Conservation (phyloP, 2,888 invertebrate species). For the Xanthostigma xanthostigma region DNA sequence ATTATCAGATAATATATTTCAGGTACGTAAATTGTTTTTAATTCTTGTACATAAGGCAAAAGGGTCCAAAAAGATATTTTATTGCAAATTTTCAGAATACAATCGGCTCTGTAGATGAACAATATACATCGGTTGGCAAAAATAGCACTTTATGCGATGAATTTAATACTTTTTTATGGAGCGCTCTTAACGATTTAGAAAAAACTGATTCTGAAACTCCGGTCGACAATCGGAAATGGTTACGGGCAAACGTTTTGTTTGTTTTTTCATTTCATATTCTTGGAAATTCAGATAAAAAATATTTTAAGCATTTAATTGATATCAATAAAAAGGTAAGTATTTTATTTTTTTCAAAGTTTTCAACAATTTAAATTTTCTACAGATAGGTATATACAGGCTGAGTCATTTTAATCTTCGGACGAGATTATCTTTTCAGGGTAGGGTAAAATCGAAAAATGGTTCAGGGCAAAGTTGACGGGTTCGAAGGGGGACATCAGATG, state of each 20-base stretch:
- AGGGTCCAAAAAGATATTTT: constrained; percentile 1
- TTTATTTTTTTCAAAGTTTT: neutral
- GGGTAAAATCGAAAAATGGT: too few relatives aligned
- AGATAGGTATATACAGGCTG: too few relatives aligned
- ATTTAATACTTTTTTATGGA: constrained; percentile 48
- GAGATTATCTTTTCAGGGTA: too few relatives aligned
- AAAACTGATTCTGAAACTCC: constrained; percentile 29
- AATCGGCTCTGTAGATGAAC: constrained; percentile 23
- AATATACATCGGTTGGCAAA: constrained; percentile 21
- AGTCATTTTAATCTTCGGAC: too few relatives aligned
- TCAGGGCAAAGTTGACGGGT: too few relatives aligned
- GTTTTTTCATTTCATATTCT: constrained; percentile 57
- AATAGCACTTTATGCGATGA: constrained; percentile 34
- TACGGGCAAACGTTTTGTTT: constrained; percentile 50
- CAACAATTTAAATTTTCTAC: too few relatives aligned
- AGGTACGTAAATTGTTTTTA: constrained; percentile 26
- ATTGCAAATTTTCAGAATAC: constrained; percentile 17
- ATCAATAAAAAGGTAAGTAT: constrained; percentile 52
- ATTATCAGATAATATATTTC: constrained; percentile 55
- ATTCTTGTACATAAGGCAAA: neutral
- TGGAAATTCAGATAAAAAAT: constrained; percentile 61
- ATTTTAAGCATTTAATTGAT: constrained; percentile 57
- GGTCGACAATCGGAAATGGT: constrained; percentile 33
- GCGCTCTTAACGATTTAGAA: constrained; percentile 45
- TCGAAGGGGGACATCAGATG: too few relatives aligned